Evolutionary conservation across 2,888 invertebrate species (phyloP).

Genomic region (Maniola hyperantus): DNA sequence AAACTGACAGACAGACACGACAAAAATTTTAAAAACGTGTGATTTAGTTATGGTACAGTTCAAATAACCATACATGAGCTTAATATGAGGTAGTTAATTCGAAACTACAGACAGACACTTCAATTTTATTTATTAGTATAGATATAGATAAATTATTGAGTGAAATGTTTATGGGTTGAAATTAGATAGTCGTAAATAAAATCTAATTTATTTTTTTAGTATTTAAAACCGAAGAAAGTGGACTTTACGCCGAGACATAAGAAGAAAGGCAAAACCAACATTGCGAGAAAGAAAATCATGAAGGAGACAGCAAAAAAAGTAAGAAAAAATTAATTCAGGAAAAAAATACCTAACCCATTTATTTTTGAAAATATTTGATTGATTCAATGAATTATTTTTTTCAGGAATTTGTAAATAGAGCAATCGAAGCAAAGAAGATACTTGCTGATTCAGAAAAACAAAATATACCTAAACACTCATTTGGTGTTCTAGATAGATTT

Average conservation of each 20-base stretch:
- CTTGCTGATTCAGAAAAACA: slow-evolving; percentile 56
- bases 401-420: slow-evolving; percentile 68
- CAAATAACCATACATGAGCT: too few species aligned
- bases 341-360: background rate
- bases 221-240: slow-evolving; percentile 89
- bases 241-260: slow-evolving; percentile 90
- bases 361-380: background rate
- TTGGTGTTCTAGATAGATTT: slow-evolving; percentile 87
- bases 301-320: slow-evolving; percentile 87
- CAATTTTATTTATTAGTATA: too few species aligned
- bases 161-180: background rate
- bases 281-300: slow-evolving; percentile 90
- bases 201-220: slow-evolving; percentile 72
- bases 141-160: too few species aligned
- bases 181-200: background rate
- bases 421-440: slow-evolving; percentile 60
- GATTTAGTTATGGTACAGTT: too few species aligned
- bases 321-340: slow-evolving; percentile 41
- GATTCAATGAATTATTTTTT: slow-evolving; percentile 39
- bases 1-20: too few species aligned
- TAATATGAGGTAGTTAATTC: too few species aligned
- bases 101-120: too few species aligned
- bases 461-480: slow-evolving; percentile 65
- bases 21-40: too few species aligned
- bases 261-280: slow-evolving; percentile 89